phyloP scores from a whole-genome alignment of 2,797 vertebrate species.

The Pangasius mekongensis region DNA sequence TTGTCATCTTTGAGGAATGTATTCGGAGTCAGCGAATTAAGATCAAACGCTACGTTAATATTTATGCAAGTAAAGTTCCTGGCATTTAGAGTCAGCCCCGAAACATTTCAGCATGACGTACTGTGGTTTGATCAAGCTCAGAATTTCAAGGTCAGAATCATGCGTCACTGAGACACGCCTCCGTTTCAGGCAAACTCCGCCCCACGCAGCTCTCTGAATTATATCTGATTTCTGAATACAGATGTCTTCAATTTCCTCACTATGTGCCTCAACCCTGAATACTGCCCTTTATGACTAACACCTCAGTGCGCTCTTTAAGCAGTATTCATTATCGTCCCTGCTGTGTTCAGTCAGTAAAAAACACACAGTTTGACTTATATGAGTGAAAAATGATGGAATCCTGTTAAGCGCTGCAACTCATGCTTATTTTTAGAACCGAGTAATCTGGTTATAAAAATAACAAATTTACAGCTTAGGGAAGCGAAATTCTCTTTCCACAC shows the following conservation, averaged over 20 bases:
- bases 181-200: neutral
- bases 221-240: neutral
- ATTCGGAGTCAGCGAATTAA: neutral
- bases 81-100: neutral
- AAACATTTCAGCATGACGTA: neutral
- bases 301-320: neutral
- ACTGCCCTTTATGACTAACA: neutral
- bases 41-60: neutral
- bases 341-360: neutral
- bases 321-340: neutral
- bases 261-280: neutral
- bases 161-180: neutral
- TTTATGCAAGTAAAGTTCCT: neutral
- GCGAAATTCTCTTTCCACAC: neutral
- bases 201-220: neutral
- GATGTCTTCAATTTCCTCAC: neutral
- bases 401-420: neutral
- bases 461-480: neutral
- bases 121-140: neutral
- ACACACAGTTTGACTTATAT: neutral
- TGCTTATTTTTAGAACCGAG: constrained; percentile 2
- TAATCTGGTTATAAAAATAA: neutral
- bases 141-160: neutral
- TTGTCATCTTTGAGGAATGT: neutral
- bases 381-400: neutral